Percentiles rank a stretch among this genome's conserved stretches.
phyloP scores from a whole-genome alignment of 2,888 invertebrate species.

The Zootermopsis nevadensis region DNA sequence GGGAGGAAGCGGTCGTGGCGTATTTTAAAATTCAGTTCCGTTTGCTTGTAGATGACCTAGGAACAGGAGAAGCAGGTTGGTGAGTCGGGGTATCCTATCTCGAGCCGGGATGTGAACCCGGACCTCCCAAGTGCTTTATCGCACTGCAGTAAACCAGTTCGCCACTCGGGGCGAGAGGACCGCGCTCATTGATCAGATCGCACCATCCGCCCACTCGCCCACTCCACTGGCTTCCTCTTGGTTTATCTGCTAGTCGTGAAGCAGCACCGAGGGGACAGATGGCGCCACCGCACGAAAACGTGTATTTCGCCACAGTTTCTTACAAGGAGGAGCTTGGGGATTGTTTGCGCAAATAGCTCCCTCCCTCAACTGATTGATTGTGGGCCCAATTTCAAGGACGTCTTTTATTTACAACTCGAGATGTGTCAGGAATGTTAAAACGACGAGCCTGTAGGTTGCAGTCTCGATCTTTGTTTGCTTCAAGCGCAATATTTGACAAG shows the following conservation, averaged over 20 bases:
- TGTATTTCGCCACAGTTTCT: not conserved
- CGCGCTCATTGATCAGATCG: constrained; percentile 47
- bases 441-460: no score
- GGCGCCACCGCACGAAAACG: constrained; percentile 3
- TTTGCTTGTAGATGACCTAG: no score
- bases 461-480: no score
- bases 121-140: not conserved
- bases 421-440: no score
- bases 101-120: no score
- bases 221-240: constrained; percentile 12
- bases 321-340: not conserved
- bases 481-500: no score
- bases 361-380: not conserved
- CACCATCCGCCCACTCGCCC: not conserved
- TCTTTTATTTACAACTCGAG: not conserved
- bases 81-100: no score
- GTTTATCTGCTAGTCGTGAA: constrained; percentile 30
- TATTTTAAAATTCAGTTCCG: no score
- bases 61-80: no score
- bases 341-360: not conserved
- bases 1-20: no score
- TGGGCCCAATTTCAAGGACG: not conserved
- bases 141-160: not conserved
- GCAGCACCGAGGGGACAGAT: constrained; percentile 3
- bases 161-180: not conserved